phyloP scores from a whole-genome alignment of 2,888 invertebrate genomes.

The Rhimphoctona megacephalus region DNA sequence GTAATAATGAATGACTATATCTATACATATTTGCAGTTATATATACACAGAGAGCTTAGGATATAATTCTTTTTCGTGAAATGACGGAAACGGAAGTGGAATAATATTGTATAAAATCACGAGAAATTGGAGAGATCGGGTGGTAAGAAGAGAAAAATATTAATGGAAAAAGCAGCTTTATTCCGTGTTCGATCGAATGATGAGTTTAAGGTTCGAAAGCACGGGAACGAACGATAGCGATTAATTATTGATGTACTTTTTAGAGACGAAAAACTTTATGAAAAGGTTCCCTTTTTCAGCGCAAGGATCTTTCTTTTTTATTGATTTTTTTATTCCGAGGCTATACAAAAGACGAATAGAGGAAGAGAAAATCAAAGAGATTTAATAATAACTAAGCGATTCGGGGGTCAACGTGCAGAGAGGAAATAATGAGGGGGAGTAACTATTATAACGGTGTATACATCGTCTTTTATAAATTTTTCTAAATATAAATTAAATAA shows the following conservation, averaged over 20 bases:
- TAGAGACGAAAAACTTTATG: conserved; percentile 14
- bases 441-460: neutral
- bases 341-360: neutral
- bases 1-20: neutral
- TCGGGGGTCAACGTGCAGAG: neutral
- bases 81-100: conserved; percentile 28
- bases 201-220: conserved; percentile 28
- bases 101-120: conserved; percentile 42
- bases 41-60: conserved; percentile 9
- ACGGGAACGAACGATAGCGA: conserved; percentile 8
- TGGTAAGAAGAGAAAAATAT: neutral
- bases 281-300: neutral
- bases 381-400: neutral
- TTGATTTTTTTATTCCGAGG: neutral
- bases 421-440: neutral
- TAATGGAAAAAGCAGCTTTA: neutral
- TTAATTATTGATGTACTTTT: conserved; percentile 48
- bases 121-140: conserved; percentile 2
- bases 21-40: neutral
- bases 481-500: too few relatives aligned
- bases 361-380: neutral
- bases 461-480: too few relatives aligned
- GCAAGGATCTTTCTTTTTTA: neutral
- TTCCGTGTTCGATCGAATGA: conserved; percentile 28
- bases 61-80: conserved; percentile 28